Evolutionary conservation across 2,888 invertebrate species (phyloP), one percentile per base, ranked within the genome.

Genomic region (Callimorpha dominula): DNA sequence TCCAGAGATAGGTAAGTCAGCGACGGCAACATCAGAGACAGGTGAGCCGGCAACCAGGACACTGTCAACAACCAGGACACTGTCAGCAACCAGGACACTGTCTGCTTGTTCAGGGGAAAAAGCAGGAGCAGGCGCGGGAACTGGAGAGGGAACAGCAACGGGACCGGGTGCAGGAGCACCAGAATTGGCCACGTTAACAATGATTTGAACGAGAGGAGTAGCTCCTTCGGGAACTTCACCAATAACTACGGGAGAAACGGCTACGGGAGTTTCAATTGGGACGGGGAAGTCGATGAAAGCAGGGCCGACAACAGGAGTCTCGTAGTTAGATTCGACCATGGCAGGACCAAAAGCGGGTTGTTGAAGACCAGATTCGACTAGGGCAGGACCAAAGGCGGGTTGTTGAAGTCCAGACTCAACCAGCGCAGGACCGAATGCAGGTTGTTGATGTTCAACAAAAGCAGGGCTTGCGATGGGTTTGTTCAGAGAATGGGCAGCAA

Each of bases 131-230:
- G 43, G 43, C 1, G 52, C 63, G 42, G 63, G 63, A 63, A 17
- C 46, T 52, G 57, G 65, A 15, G 15, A 60, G 31, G 65, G 40
- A 9, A 54, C 50, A 9, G 68, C 60, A 2, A 76, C 63, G 4
- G 72, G 71, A 17, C 63, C 63, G 31, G 63, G 49, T 43, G 46
- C 78, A 15, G 70, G 70, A 42, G 31, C 54, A 6, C 9, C 65
- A 52, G 49, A 57, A 8, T 54, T 40, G 15, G 78, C 82, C 68
- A 89, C 82, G 82, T 87, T 87, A 75, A 88, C 70, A 79, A 88
- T 86, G 81, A 88, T 86, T 82, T 88, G 87, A 40, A 87, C 86
- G 40, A 87, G 79, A 20, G 88, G 84, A 76, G 82, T 50, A 50
- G 65, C 14, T 4, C 65, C 70, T 63, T 73, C 76, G 67, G 82